phyloP scores from a whole-genome alignment of 2,888 invertebrate genomes.

The Coleophora flavipennella region DNA sequence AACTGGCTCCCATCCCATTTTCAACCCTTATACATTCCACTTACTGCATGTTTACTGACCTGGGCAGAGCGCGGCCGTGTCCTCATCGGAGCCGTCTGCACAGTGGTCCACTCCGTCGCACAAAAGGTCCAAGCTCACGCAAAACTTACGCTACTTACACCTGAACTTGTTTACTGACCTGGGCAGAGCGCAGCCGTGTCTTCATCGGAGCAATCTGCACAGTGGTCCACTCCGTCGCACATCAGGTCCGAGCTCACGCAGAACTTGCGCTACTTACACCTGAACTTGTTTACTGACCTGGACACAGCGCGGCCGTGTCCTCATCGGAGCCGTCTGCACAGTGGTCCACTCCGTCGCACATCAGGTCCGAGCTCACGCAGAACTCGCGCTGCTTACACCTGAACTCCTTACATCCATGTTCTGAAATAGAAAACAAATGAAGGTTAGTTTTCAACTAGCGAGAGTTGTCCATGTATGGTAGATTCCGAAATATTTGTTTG shows the following conservation, averaged over 20 bases:
- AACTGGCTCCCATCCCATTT: too few species aligned
- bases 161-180: constrained; percentile 84
- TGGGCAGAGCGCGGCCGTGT: constrained; percentile 86
- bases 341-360: constrained; percentile 94
- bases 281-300: constrained; percentile 85
- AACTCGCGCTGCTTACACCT: constrained; percentile 89
- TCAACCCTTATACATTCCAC: too few species aligned
- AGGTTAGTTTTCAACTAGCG: too few species aligned
- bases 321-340: constrained; percentile 96
- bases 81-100: constrained; percentile 94
- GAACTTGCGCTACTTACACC: constrained; percentile 89
- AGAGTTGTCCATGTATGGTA: too few species aligned
- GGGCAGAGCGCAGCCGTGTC: constrained; percentile 87
- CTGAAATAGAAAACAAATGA: constrained; percentile 59
- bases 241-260: constrained; percentile 93
- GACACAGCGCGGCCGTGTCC: constrained; percentile 86
- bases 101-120: constrained; percentile 96
- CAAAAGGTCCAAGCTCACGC: constrained; percentile 91
- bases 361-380: constrained; percentile 92
- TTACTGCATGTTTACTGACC: too few species aligned
- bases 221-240: constrained; percentile 95
- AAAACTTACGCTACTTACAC: constrained; percentile 90
- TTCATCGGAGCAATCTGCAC: constrained; percentile 95
- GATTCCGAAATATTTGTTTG: too few species aligned
- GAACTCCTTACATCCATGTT: constrained; percentile 91